Conservation (phyloP, 2,888 invertebrate genomes). For the Ormyrus pomaceus region DNA sequence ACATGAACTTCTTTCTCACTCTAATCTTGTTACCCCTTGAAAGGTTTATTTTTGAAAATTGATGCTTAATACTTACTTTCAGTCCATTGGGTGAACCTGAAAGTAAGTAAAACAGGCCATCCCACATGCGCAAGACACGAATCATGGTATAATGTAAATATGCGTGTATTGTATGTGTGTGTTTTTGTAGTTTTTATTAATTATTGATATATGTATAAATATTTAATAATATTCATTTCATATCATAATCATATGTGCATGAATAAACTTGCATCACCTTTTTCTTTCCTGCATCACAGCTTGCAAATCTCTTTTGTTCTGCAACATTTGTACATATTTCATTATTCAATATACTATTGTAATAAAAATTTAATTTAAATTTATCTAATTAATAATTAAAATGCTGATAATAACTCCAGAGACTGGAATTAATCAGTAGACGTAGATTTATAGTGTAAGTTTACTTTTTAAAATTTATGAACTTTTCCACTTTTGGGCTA, state of each 20-base stretch:
- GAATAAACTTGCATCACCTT: conserved; percentile 21
- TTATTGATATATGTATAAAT: not conserved
- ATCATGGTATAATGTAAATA: conserved; percentile 39
- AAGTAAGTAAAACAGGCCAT: conserved; percentile 50
- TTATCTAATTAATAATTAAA: not conserved
- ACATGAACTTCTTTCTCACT: too few relatives aligned
- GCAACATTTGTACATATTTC: conserved; percentile 11
- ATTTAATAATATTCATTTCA: not conserved
- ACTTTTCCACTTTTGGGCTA: too few relatives aligned
- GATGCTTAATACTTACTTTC: conserved; percentile 52
- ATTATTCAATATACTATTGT: not conserved
- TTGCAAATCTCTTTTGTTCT: conserved; percentile 22
- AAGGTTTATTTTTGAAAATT: not conserved
- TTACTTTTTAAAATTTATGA: too few relatives aligned
- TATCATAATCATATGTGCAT: conserved; percentile 22
- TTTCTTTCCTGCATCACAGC: conserved; percentile 3
- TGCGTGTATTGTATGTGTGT: not conserved
- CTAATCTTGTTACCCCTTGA: too few relatives aligned
- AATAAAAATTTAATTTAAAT: not conserved
- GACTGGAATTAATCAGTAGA: too few relatives aligned
- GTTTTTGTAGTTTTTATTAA: conserved; percentile 8
- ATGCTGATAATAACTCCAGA: not conserved
- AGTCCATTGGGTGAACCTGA: conserved; percentile 47
- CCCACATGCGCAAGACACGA: conserved; percentile 26
- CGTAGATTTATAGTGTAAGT: not conserved